Evolutionary conservation across 2,113 vertebrate species (phyloP).

Genomic region (Puntigrus tetrazona): DNA sequence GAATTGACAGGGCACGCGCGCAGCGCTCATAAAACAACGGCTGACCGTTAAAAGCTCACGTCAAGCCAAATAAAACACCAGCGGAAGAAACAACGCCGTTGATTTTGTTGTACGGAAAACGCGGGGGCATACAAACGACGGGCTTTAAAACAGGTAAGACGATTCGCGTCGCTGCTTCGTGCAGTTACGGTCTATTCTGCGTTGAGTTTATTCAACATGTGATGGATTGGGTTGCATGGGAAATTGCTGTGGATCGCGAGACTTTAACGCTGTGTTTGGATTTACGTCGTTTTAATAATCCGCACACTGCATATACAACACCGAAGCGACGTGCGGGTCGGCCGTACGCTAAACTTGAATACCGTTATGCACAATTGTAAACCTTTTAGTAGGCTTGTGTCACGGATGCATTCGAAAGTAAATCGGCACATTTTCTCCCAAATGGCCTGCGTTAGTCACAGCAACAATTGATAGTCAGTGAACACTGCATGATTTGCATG

Average conservation of each 20-base stretch:
- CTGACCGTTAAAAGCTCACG: conserved; percentile 13
- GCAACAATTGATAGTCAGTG: neutral
- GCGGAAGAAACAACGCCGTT: conserved; percentile 25
- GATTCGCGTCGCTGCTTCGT: neutral
- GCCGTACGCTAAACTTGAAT: conserved; percentile 14
- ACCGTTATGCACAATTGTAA: neutral
- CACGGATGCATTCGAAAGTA: neutral
- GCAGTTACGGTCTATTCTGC: neutral
- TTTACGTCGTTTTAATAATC: neutral
- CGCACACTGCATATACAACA: neutral
- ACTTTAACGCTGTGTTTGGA: conserved; percentile 7
- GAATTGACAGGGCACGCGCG: conserved; percentile 26
- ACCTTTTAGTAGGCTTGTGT: neutral
- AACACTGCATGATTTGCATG: conserved; percentile 12
- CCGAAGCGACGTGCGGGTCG: neutral
- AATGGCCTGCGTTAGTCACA: conserved; percentile 9
- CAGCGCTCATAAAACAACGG: conserved; percentile 15
- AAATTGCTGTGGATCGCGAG: neutral
- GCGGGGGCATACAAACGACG: neutral
- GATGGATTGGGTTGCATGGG: neutral
- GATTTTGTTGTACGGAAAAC: neutral
- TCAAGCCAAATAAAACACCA: conserved; percentile 29
- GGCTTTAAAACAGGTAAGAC: conserved; percentile 45
- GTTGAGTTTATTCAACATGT: conserved; percentile 33
- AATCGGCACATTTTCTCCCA: neutral